Evolutionary conservation across 2,797 vertebrate genomes (phyloP).

Genomic region (Protonibea diacanthus): DNA sequence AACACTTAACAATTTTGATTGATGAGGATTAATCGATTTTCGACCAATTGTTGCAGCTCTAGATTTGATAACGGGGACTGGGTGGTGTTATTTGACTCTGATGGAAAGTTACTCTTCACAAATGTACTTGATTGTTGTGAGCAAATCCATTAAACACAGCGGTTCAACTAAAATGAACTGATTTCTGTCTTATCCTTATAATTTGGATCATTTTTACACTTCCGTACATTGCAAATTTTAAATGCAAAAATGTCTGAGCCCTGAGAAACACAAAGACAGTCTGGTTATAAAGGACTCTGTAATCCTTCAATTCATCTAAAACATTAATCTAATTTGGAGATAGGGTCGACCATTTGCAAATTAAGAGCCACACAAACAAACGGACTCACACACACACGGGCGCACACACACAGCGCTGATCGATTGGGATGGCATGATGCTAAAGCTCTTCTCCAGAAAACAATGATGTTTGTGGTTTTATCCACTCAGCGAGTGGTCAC

Average conservation of each 20-base stretch:
- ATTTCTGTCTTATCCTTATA: too few species aligned
- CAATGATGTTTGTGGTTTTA: constrained; percentile 45
- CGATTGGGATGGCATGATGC: background rate
- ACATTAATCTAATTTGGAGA: background rate
- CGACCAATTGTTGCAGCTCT: too few species aligned
- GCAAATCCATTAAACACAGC: background rate
- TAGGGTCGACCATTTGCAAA: constrained; percentile 26
- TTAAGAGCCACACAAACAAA: constrained; percentile 22
- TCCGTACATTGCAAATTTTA: background rate
- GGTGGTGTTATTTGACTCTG: too few species aligned
- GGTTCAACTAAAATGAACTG: background rate
- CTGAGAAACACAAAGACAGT: background rate
- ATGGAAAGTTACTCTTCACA: too few species aligned
- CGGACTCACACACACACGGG: background rate
- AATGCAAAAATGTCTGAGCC: background rate
- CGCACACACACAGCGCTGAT: background rate
- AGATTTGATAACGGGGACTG: too few species aligned
- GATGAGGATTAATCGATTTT: too few species aligned
- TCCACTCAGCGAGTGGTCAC: constrained; percentile 50
- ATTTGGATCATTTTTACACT: background rate
- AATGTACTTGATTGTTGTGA: too few species aligned
- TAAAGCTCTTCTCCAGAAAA: constrained; percentile 24
- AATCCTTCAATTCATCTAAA: background rate
- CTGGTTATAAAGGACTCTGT: background rate
- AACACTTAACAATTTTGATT: too few species aligned